Conservation (phyloP, 2,888 invertebrate species). For the Alitta virens region DNA sequence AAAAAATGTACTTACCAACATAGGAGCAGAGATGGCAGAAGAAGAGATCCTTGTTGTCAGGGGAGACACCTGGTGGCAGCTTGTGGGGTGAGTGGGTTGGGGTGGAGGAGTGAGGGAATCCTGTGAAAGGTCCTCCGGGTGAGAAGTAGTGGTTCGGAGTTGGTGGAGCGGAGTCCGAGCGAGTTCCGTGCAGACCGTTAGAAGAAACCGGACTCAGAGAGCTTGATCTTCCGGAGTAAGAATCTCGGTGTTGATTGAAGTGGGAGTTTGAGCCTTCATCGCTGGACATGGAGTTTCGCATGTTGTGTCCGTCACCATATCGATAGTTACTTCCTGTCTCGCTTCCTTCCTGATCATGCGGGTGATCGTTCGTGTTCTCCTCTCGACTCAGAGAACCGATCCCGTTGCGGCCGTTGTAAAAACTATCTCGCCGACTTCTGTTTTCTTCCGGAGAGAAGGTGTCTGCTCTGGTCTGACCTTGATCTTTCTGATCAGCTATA, state of each 20-base stretch:
- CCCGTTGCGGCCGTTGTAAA: no score
- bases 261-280: background rate
- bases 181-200: no score
- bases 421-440: no score
- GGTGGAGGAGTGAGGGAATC: background rate
- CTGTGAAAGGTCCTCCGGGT: background rate
- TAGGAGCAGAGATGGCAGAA: constrained; percentile 62
- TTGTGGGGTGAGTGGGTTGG: background rate
- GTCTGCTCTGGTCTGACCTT: no score
- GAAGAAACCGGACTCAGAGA: background rate
- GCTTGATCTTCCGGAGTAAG: background rate
- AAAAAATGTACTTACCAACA: constrained; percentile 42
- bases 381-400: no score
- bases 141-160: background rate
- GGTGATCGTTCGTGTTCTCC: no score
- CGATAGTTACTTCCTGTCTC: no score
- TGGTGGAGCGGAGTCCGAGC: background rate
- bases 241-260: background rate
- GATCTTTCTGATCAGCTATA: no score
- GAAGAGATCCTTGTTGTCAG: constrained; percentile 41
- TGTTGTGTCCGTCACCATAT: no score
- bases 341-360: no score
- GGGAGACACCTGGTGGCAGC: constrained; percentile 4
- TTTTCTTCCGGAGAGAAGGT: no score
- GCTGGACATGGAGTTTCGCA: background rate